Conservation (phyloP, 2,888 invertebrate species). For the Calliphora vomitoria region DNA sequence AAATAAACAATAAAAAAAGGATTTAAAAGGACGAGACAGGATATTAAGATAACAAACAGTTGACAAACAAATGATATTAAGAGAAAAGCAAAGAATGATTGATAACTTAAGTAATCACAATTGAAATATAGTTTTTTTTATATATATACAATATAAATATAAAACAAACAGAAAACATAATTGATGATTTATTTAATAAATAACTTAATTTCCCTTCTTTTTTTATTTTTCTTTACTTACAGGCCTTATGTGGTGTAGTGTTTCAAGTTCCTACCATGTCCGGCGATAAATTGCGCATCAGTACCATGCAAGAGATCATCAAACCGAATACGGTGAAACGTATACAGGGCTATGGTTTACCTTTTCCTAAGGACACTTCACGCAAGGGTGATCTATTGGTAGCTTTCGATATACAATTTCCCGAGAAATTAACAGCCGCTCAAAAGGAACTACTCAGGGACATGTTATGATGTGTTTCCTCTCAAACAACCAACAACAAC, state of each 20-base stretch:
- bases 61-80: constrained; percentile 68
- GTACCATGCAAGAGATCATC: constrained; percentile 93
- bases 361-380: constrained; percentile 96
- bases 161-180: constrained; percentile 13
- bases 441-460: constrained; percentile 96
- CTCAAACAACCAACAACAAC: background rate
- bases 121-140: constrained; percentile 2
- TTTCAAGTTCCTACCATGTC: constrained; percentile 96
- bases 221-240: constrained; percentile 82
- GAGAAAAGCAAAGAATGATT: constrained; percentile 45
- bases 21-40: constrained; percentile 76
- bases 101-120: constrained; percentile 34
- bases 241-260: constrained; percentile 96
- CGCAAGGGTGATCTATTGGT: constrained; percentile 96
- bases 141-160: background rate
- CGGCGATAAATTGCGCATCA: constrained; percentile 93
- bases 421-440: constrained; percentile 91
- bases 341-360: constrained; percentile 96
- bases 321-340: constrained; percentile 96
- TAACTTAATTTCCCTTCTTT: constrained; percentile 10
- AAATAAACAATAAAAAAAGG: constrained; percentile 78
- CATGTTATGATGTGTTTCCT: constrained; percentile 87
- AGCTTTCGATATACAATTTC: constrained; percentile 98
- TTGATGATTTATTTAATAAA: constrained; percentile 37
- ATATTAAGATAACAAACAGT: constrained; percentile 75